Conservation (phyloP, 1,140 invertebrate species). For the Myzus persicae region DNA sequence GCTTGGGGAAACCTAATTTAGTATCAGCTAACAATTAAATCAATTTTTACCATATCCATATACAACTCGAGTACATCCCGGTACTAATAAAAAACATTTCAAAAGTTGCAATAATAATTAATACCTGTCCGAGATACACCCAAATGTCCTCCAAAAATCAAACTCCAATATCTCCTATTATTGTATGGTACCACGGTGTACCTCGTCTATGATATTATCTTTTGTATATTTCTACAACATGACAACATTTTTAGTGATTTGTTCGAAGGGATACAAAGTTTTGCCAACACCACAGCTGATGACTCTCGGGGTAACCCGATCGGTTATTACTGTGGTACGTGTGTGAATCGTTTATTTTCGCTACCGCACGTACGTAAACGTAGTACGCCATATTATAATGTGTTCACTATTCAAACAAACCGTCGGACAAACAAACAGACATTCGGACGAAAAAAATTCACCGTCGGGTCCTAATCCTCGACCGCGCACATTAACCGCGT, state of each 20-base stretch:
- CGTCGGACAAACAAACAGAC: background rate
- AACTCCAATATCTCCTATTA: too few species aligned
- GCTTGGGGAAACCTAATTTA: background rate
- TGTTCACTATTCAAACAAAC: background rate
- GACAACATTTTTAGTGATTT: background rate
- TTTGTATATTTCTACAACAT: too few species aligned
- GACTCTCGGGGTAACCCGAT: background rate
- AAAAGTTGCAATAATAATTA: background rate
- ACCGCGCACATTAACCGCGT: slow-evolving; percentile 32
- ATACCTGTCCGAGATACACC: background rate
- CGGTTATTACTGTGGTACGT: background rate
- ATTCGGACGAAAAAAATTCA: background rate
- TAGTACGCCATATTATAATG: background rate
- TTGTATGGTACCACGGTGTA: too few species aligned
- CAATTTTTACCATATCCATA: background rate
- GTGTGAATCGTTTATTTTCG: slow-evolving; percentile 32
- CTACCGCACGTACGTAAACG: background rate
- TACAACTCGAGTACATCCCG: background rate
- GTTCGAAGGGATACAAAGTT: background rate
- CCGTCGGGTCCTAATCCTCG: slow-evolving; percentile 29
- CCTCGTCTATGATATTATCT: background rate
- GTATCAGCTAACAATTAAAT: background rate
- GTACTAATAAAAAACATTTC: background rate
- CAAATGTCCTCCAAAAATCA: background rate
- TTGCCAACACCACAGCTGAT: background rate